Evolutionary conservation across 2,113 vertebrate species (phyloP).

Genomic region (Lycocorax pyrrhopterus): DNA sequence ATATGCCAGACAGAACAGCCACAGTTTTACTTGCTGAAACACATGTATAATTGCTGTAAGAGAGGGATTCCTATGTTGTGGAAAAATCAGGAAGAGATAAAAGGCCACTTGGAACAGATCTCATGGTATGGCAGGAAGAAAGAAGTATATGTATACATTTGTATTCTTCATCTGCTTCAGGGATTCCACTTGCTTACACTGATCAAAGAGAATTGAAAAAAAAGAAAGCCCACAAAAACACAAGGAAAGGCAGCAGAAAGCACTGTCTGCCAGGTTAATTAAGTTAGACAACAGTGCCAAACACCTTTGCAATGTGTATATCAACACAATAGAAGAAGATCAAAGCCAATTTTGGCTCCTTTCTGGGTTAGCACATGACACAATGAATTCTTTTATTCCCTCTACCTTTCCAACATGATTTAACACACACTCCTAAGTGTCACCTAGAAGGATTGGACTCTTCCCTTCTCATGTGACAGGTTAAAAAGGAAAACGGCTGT

Average conservation of each 20-base stretch:
- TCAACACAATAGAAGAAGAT: neutral
- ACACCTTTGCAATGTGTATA: neutral
- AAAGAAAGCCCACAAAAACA: neutral
- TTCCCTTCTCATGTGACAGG: neutral
- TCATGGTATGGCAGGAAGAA: neutral
- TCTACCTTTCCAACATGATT: neutral
- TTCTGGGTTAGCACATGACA: neutral
- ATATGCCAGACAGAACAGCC: neutral
- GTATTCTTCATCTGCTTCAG: neutral
- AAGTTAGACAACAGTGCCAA: neutral
- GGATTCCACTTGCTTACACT: neutral
- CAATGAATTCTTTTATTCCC: neutral
- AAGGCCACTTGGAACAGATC: neutral
- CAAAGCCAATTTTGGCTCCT: neutral
- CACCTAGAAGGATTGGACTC: neutral
- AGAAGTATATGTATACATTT: neutral
- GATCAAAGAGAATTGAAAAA: neutral
- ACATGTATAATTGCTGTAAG: neutral
- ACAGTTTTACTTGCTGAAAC: neutral
- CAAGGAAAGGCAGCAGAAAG: neutral
- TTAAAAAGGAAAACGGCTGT: neutral
- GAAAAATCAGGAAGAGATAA: neutral
- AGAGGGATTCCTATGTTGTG: neutral
- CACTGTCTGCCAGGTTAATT: neutral
- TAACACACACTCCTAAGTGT: neutral